Evolutionary conservation across 2,888 invertebrate species (phyloP).

Genomic region (Campaea margaritaria): DNA sequence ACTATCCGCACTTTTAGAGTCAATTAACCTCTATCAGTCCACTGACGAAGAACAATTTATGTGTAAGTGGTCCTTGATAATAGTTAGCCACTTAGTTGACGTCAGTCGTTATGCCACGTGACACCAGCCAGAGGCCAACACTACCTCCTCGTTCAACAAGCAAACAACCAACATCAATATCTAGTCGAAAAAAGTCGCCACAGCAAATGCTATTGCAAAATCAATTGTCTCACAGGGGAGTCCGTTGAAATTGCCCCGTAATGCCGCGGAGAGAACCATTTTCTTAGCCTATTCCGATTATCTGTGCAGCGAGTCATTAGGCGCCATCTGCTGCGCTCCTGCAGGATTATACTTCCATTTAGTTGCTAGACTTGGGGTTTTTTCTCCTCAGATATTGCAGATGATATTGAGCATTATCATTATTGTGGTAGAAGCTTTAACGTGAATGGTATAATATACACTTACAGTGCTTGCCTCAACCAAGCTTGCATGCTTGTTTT

Average conservation of each 20-base stretch:
- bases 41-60: too few species aligned
- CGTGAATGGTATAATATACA: background rate
- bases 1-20: too few species aligned
- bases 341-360: conserved; percentile 58
- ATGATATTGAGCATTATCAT: conserved; percentile 22
- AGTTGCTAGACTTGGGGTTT: conserved; percentile 40
- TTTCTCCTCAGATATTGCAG: conserved; percentile 32
- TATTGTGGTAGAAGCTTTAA: conserved; percentile 3
- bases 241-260: conserved; percentile 47
- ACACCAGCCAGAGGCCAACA: too few species aligned
- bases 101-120: too few species aligned
- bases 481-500: too few species aligned
- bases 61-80: too few species aligned
- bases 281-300: conserved; percentile 59
- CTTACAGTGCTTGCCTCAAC: background rate
- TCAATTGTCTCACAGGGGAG: conserved; percentile 36
- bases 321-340: conserved; percentile 51
- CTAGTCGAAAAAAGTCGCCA: conserved; percentile 7
- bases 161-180: too few species aligned
- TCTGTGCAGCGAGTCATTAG: conserved; percentile 64
- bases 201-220: conserved; percentile 29
- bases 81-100: too few species aligned
- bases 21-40: too few species aligned
- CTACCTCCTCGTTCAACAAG: too few species aligned
- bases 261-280: conserved; percentile 49